Conservation (phyloP, 2,888 invertebrate species). For the Drosophila nr. fundita region DNA sequence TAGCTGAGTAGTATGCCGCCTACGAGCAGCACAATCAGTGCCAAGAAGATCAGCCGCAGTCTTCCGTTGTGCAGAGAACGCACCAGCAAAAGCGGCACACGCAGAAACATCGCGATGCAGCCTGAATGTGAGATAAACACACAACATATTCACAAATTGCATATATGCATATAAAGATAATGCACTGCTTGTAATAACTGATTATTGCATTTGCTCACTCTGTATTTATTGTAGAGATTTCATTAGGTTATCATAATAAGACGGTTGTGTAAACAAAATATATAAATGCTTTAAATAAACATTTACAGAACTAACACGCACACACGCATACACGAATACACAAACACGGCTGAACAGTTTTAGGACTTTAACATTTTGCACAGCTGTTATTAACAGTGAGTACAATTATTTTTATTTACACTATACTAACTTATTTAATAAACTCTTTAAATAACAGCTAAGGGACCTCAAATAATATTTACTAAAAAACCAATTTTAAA, state of each 20-base stretch:
- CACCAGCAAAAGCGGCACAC: conserved; percentile 45
- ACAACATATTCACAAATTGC: background rate
- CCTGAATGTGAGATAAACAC: background rate
- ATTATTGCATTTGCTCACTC: conserved; percentile 12
- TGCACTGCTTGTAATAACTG: background rate
- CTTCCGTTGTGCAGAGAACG: conserved; percentile 64
- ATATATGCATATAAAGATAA: background rate
- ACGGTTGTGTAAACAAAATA: conserved; percentile 9
- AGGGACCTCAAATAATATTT: background rate
- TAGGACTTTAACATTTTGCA: background rate
- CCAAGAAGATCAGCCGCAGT: conserved; percentile 71
- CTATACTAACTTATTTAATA: background rate
- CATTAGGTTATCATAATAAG: conserved; percentile 25
- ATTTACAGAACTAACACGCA: background rate
- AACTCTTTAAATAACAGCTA: background rate
- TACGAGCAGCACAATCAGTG: conserved; percentile 53
- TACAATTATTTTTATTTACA: background rate
- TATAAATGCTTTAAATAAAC: background rate
- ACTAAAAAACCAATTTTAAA: background rate
- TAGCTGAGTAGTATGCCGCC: conserved; percentile 55
- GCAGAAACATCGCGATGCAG: conserved; percentile 53
- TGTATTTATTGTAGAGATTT: conserved; percentile 8
- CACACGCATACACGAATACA: background rate
- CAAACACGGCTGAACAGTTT: background rate
- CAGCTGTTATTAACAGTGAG: conserved; percentile 3